These are phyloP conservation scores for Aurelia sp. DNA, from an alignment of 30 jellyfish, hydroid and myxozoan species.

Conservation along the genomic window DNA sequence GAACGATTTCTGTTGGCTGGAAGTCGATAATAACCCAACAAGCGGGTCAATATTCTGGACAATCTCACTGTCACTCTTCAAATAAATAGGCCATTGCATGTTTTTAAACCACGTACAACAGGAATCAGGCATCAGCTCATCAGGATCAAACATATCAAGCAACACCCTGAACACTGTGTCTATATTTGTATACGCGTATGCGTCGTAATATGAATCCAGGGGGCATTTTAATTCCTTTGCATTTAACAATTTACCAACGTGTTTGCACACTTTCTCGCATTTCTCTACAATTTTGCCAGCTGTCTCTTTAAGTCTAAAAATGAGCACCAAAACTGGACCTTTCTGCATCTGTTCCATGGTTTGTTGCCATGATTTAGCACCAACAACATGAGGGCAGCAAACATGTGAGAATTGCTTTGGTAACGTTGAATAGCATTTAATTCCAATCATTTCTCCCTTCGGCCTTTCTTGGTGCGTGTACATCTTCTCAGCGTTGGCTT, in stretches of 20 bases:
- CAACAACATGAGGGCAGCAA: constrained; percentile 41
- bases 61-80: constrained; percentile 8
- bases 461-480: constrained; percentile 56
- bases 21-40: constrained; percentile 14
- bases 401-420: constrained; percentile 50
- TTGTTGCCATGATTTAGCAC: constrained; percentile 36
- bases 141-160: constrained; percentile 52
- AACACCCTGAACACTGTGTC: constrained; percentile 62
- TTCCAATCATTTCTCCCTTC: constrained; percentile 47
- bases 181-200: constrained; percentile 36
- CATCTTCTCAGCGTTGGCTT: constrained; percentile 22
- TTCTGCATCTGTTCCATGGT: constrained; percentile 10
- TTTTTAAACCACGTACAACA: constrained; percentile 51
- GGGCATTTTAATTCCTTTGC: constrained; percentile 32
- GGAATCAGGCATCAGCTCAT: constrained; percentile 58
- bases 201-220: constrained; percentile 53
- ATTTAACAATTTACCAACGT: constrained; percentile 4
- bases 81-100: constrained; percentile 70
- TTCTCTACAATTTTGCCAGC: constrained; percentile 2
- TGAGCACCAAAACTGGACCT: constrained; percentile 66
- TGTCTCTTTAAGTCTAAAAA: constrained; percentile 17
- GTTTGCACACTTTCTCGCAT: constrained; percentile 15
- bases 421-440: constrained; percentile 18
- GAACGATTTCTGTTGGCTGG: constrained; percentile 35
- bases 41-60: constrained; percentile 23